Conservation (phyloP, 2,113 vertebrate genomes). For the Dromiciops gliroides region DNA sequence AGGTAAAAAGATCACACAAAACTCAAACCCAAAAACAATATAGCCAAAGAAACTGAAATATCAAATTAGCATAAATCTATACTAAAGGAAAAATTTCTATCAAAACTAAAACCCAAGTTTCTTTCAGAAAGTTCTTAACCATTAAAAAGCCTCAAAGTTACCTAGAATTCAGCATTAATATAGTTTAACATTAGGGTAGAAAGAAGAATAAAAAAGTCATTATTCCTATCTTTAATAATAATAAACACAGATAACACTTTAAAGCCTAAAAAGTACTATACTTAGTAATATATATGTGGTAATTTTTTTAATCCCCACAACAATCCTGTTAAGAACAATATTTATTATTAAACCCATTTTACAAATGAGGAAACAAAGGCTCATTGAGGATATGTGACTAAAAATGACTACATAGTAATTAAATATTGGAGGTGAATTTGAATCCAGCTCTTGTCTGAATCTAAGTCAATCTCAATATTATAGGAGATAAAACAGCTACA, state of each 20-base stretch:
- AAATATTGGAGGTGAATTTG: background rate
- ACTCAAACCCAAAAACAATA: background rate
- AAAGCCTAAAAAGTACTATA: background rate
- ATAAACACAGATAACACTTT: background rate
- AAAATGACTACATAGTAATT: background rate
- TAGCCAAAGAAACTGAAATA: background rate
- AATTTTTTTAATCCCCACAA: too few relatives aligned
- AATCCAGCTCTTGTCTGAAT: background rate
- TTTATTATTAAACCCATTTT: background rate
- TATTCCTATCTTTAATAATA: background rate
- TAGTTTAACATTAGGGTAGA: background rate
- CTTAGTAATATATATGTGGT: too few relatives aligned
- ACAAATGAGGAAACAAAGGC: background rate
- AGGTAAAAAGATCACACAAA: background rate
- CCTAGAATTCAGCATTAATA: background rate
- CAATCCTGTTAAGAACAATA: background rate
- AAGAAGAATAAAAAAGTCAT: background rate
- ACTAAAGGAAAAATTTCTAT: background rate
- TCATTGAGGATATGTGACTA: background rate
- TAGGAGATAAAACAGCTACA: background rate
- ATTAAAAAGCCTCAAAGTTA: conserved; percentile 3
- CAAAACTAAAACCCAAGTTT: background rate
- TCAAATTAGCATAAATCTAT: background rate
- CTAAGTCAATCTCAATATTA: background rate
- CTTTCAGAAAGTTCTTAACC: background rate